Evolutionary conservation across 1,140 invertebrate species (phyloP).

Genomic region (Agrypnia vestita): DNA sequence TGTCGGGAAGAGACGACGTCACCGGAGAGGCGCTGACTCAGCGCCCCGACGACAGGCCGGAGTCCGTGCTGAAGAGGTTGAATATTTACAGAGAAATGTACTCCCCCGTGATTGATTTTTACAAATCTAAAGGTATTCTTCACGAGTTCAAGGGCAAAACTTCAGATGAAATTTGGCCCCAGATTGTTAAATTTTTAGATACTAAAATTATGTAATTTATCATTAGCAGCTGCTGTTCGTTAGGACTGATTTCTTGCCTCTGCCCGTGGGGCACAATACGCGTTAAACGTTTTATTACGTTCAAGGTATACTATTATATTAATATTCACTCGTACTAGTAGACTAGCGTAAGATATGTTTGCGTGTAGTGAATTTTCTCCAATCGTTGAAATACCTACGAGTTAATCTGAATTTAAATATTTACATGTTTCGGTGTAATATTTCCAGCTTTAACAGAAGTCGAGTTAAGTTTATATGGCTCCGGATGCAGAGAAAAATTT

Average conservation of each 20-base stretch:
- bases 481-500: too few relatives aligned
- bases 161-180: conserved; percentile 92
- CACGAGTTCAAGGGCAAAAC: conserved; percentile 88
- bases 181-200: conserved; percentile 75
- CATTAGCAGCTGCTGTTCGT: too few relatives aligned
- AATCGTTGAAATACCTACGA: too few relatives aligned
- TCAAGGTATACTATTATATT: neutral
- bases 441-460: too few relatives aligned
- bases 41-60: conserved; percentile 92
- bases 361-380: too few relatives aligned
- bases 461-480: too few relatives aligned
- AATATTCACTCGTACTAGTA: neutral
- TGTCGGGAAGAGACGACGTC: conserved; percentile 88
- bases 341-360: neutral
- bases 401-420: too few relatives aligned
- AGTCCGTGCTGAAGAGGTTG: conserved; percentile 87
- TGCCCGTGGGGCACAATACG: too few relatives aligned
- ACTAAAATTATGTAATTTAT: neutral
- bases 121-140: conserved; percentile 82
- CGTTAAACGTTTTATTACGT: too few relatives aligned
- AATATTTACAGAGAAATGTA: conserved; percentile 85
- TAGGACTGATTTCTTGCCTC: too few relatives aligned
- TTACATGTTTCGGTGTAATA: too few relatives aligned
- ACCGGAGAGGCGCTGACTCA: conserved; percentile 92
- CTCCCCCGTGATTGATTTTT: conserved; percentile 89